Percentiles rank a stretch among this genome's conserved stretches.
phyloP scores from a whole-genome alignment of 2,888 invertebrate species.

The Bellardia pandia region DNA sequence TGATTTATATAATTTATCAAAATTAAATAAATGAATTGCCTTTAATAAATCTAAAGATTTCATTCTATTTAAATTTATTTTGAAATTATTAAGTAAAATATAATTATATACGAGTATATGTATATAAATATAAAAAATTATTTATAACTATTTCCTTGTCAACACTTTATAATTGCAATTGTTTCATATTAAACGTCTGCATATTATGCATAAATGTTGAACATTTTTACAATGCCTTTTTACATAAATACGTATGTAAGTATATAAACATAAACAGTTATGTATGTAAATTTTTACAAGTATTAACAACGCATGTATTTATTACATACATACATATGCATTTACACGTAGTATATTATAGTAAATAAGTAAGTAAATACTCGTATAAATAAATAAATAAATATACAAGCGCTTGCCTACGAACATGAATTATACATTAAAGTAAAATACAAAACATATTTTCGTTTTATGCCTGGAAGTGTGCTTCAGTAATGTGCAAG shows the following conservation, averaged over 20 bases:
- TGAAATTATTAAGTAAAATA: not conserved
- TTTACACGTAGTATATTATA: not conserved
- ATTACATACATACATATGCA: not conserved
- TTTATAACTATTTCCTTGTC: slow-evolving; percentile 45
- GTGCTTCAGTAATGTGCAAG: slow-evolving; percentile 52
- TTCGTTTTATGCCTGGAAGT: slow-evolving; percentile 63
- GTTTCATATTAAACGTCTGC: not conserved
- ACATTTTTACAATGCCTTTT: slow-evolving; percentile 5
- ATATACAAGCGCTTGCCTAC: slow-evolving; percentile 3
- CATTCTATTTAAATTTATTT: not conserved
- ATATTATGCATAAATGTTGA: slow-evolving; percentile 15
- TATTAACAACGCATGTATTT: not conserved
- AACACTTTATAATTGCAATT: slow-evolving; percentile 37
- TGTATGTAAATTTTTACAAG: slow-evolving; percentile 6
- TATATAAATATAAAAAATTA: not conserved
- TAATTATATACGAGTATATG: not conserved
- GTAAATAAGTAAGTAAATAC: not conserved
- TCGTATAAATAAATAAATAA: not conserved
- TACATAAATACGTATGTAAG: not conserved
- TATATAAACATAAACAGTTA: not conserved
- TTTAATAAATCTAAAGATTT: not conserved
- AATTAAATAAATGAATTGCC: not conserved
- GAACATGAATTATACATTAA: slow-evolving; percentile 57
- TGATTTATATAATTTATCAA: too few relatives aligned
- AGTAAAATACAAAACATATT: slow-evolving; percentile 43